Percentiles rank a stretch among this genome's conserved stretches.
These are phyloP conservation scores for Cladopsammia gracilis DNA, from an alignment of 64 coral and sea anemone genomes.

Conservation along the genomic window DNA sequence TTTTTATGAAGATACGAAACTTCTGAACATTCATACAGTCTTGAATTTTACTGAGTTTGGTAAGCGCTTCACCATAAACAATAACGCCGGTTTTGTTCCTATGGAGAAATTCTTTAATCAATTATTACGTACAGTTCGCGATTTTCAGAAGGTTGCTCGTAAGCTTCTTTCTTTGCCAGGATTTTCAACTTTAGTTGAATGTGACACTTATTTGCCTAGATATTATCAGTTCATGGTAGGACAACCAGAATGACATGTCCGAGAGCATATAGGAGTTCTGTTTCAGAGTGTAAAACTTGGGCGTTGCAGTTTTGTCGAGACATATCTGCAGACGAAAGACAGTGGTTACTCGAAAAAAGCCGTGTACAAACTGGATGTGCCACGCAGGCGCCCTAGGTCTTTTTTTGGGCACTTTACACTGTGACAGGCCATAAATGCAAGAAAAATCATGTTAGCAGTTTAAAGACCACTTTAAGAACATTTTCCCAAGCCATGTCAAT, in stretches of 20 bases:
- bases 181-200: slow-evolving; percentile 51
- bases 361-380: background rate
- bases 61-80: background rate
- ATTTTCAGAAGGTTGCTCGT: slow-evolving; percentile 14
- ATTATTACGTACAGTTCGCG: background rate
- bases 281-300: slow-evolving; percentile 20
- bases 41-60: background rate
- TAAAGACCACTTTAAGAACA: background rate
- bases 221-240: slow-evolving; percentile 28
- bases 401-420: background rate
- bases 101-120: slow-evolving; percentile 7
- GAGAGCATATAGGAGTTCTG: background rate
- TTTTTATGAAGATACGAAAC: slow-evolving; percentile 43
- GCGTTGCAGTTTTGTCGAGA: background rate
- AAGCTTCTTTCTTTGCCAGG: slow-evolving; percentile 34
- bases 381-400: background rate
- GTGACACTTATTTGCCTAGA: slow-evolving; percentile 35
- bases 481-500: background rate
- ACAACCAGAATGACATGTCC: slow-evolving; percentile 4
- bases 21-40: slow-evolving; percentile 18
- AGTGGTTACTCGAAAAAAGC: background rate
- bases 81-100: slow-evolving; percentile 20
- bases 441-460: background rate
- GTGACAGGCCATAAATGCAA: background rate
- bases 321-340: background rate